Evolutionary conservation across 2,888 invertebrate species (phyloP).

Genomic region (Slavum lentiscoides): DNA sequence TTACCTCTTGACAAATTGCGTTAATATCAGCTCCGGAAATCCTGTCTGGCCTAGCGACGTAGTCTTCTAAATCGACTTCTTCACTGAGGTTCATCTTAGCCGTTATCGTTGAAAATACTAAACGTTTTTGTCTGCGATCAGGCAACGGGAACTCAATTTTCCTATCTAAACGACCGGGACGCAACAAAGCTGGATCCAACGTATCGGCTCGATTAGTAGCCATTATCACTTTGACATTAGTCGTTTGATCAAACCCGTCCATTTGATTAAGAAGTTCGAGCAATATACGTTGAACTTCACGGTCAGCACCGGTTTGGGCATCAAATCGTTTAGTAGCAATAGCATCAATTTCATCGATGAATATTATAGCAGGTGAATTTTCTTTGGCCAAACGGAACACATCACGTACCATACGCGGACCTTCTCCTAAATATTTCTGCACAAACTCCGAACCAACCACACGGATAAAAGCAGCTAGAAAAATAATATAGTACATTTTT

Average conservation of each 20-base stretch:
- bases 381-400: slow-evolving; percentile 98
- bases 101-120: slow-evolving; percentile 97
- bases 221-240: slow-evolving; percentile 91
- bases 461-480: slow-evolving; percentile 91
- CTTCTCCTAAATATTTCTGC: slow-evolving; percentile 98
- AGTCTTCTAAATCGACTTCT: slow-evolving; percentile 98
- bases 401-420: slow-evolving; percentile 98
- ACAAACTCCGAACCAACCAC: slow-evolving; percentile 99
- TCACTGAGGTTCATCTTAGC: slow-evolving; percentile 96
- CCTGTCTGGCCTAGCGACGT: slow-evolving; percentile 96
- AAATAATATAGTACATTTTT: slow-evolving; percentile 32
- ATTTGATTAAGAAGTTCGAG: slow-evolving; percentile 97
- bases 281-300: slow-evolving; percentile 97
- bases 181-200: slow-evolving; percentile 92
- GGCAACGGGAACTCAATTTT: slow-evolving; percentile 99
- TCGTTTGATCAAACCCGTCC: slow-evolving; percentile 99
- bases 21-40: slow-evolving; percentile 99
- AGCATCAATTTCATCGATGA: slow-evolving; percentile 99
- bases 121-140: slow-evolving; percentile 88
- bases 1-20: slow-evolving; percentile 95
- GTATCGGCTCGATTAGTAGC: slow-evolving; percentile 84
- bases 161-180: slow-evolving; percentile 94
- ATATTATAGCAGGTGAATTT: slow-evolving; percentile 98
- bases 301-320: slow-evolving; percentile 97
- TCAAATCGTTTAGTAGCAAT: slow-evolving; percentile 99